Conservation (phyloP, 2,797 vertebrate genomes). For the Lutjanus campechanus region DNA sequence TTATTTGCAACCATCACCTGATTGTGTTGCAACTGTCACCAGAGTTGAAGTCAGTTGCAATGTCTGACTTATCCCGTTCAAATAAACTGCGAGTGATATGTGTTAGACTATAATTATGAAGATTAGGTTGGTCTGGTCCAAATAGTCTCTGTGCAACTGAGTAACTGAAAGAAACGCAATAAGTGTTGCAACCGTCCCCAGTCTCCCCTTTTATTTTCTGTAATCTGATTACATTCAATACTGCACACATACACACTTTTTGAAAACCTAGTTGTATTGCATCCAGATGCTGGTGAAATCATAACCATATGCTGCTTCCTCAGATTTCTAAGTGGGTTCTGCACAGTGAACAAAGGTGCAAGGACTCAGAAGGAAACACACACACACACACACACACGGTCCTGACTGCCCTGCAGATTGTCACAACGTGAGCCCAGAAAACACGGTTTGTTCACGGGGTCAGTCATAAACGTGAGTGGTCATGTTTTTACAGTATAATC, state of each 20-base stretch:
- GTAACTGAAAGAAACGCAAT: too few relatives aligned
- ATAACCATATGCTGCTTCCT: conserved; percentile 82
- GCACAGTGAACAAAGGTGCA: conserved; percentile 59
- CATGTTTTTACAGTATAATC: conserved; percentile 83
- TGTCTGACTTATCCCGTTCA: too few relatives aligned
- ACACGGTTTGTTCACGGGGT: conserved; percentile 66
- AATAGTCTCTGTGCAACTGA: too few relatives aligned
- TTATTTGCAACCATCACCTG: too few relatives aligned
- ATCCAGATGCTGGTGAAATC: conserved; percentile 83
- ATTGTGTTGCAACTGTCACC: too few relatives aligned
- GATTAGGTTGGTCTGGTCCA: too few relatives aligned
- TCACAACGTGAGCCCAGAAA: conserved; percentile 50
- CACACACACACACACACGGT: conserved; percentile 17
- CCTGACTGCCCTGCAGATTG: conserved; percentile 41
- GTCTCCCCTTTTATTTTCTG: conserved; percentile 18
- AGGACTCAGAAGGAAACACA: conserved; percentile 32
- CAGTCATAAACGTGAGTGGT: conserved; percentile 76
- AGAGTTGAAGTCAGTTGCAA: too few relatives aligned
- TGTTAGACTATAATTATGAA: too few relatives aligned
- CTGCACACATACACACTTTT: conserved; percentile 31
- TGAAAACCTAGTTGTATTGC: conserved; percentile 71
- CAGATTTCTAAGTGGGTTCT: conserved; percentile 71
- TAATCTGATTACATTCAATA: conserved; percentile 68
- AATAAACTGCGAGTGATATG: too few relatives aligned
- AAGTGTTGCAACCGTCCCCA: too few relatives aligned